Conservation (phyloP, 2,797 vertebrate species). For the Acipenser oxyrinchus region DNA sequence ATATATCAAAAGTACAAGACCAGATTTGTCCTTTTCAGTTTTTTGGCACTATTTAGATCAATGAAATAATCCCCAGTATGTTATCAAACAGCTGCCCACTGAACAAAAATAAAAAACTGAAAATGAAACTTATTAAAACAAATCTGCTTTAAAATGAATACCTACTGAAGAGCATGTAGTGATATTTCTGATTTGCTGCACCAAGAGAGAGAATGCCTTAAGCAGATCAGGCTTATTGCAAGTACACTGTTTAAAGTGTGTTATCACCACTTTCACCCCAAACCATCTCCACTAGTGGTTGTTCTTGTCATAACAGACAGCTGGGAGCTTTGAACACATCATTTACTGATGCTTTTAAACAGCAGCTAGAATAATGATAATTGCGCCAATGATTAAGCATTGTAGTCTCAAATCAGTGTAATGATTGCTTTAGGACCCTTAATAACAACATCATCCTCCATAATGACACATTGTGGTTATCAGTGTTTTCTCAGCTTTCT, state of each 20-base stretch:
- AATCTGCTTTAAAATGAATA: no score
- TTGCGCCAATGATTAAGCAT: slow-evolving; percentile 14
- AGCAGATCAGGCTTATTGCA: background rate
- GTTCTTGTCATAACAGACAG: background rate
- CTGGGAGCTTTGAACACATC: background rate
- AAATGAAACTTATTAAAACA: no score
- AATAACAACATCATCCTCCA: slow-evolving; percentile 19
- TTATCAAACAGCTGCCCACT: no score
- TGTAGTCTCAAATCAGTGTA: slow-evolving; percentile 8
- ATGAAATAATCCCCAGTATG: no score
- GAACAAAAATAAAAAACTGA: no score
- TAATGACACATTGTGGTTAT: slow-evolving; percentile 23
- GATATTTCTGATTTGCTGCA: no score
- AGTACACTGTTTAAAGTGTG: background rate
- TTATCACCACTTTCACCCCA: background rate
- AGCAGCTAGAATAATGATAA: slow-evolving; percentile 9
- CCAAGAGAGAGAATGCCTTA: no score
- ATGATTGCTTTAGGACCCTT: slow-evolving; percentile 21
- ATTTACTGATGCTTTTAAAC: slow-evolving; percentile 1
- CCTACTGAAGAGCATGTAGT: no score
- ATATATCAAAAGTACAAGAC: no score
- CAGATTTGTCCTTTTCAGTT: no score
- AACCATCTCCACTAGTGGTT: background rate
- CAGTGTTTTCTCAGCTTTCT: slow-evolving; percentile 22
- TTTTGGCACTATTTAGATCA: no score